phyloP scores from a whole-genome alignment of 2,113 vertebrate species.

The Puma concolor region DNA sequence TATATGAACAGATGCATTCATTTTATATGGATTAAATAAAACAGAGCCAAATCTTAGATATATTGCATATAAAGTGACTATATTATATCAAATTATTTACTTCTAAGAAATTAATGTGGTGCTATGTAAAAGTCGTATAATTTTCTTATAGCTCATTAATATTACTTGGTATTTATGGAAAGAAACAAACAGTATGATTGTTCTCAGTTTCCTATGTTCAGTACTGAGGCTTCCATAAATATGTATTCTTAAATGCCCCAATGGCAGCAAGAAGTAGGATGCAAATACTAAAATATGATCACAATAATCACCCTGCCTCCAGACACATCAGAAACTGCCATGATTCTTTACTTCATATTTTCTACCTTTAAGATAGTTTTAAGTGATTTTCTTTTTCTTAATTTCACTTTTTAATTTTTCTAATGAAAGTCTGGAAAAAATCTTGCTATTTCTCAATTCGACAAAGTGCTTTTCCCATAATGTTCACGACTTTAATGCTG shows the following conservation, averaged over 20 bases:
- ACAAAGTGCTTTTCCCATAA: conserved; percentile 38
- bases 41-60: not conserved
- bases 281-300: not conserved
- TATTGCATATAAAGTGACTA: not conserved
- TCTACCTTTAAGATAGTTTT: not conserved
- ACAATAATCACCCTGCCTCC: not conserved
- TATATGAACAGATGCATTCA: not conserved
- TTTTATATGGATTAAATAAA: not conserved
- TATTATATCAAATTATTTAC: not conserved
- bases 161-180: not conserved
- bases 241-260: not conserved
- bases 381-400: conserved; percentile 22
- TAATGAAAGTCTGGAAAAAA: not conserved
- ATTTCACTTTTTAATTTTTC: not conserved
- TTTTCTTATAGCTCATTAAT: conserved; percentile 39
- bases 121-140: not conserved
- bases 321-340: not conserved
- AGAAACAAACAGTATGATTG: not conserved
- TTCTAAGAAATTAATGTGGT: conserved; percentile 7
- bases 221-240: not conserved
- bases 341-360: conserved; percentile 27
- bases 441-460: conserved; percentile 54
- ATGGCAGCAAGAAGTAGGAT: not conserved
- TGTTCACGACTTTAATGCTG: conserved; percentile 27
- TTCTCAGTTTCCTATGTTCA: not conserved